Base-by-base conservation (phyloP, 2,888 invertebrate species). In the Cephus rjabovi region DNA sequence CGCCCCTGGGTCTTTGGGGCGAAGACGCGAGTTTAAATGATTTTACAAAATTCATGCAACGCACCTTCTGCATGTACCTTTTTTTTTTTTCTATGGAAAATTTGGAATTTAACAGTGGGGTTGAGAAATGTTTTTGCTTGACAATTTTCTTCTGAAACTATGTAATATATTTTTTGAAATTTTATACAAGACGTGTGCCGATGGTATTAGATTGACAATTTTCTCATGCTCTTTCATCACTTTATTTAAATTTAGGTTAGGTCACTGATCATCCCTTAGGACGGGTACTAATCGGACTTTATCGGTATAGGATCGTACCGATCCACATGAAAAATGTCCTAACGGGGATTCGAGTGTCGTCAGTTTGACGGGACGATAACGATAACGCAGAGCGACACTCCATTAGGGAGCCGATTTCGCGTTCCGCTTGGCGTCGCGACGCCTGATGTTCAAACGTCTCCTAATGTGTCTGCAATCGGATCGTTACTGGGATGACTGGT, bases 331-430 rank as follows among this genome's bases (percentile, higher is more conserved):
- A 71, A 71, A 71, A 71, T 71, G 71, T 71, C 33, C 71, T 71
- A 31, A 71, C 71, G 71, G 71, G 71, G 71, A 71, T 71, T 71
- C 33, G 34, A 71, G 33, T 71, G 71, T 71, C 71, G 71, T 71
- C 71, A 71, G 33, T 71, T 34, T 34, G 71, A 34, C 31, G 71
- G 33, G 31, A 71, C 33, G 71, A 71, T 71, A 71, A 71, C 71
- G 71, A 71, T 71, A 71, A 71, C 71, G 71, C 71, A 34, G 71
- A 71, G 71, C 71, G 71, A 71, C 71, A 71, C 71, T 71, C 71
- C 71, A 71, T 71, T 71, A 71, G 71, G 71, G 71, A 71, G 31
- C 71, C 71, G 71, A 71, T 71, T 71, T 23, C 71, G 33, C 71
- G 71, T 71, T 71, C 31, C 31, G 71, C 71, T 71, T 56, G 56